These are phyloP conservation scores for Drosophila chauvacae DNA, from an alignment of 1,140 invertebrate species.

Conservation along the genomic window DNA sequence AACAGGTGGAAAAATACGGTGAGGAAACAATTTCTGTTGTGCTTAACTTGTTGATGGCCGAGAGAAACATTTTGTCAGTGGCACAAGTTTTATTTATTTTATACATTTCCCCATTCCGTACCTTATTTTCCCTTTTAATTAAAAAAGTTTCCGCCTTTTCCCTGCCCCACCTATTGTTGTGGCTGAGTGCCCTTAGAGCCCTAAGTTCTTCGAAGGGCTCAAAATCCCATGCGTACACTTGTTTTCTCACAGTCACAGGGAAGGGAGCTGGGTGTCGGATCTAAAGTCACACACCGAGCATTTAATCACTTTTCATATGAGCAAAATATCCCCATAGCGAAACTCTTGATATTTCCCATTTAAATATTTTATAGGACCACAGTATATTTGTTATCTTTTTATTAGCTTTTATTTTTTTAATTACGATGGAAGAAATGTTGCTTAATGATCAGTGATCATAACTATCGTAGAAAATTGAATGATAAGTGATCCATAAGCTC, in stretches of 20 bases:
- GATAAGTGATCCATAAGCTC: no score
- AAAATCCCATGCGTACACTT: slow-evolving; percentile 18
- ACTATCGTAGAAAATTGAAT: no score
- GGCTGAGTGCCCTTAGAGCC: slow-evolving; percentile 30
- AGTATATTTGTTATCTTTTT: no score
- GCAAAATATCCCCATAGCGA: neutral
- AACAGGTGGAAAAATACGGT: slow-evolving; percentile 38
- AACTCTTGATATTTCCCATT: neutral
- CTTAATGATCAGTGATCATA: no score
- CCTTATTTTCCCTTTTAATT: slow-evolving; percentile 56
- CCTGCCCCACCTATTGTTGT: slow-evolving; percentile 36
- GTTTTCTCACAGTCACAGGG: neutral
- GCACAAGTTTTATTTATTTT: slow-evolving; percentile 47
- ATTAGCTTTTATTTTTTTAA: no score
- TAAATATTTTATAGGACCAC: no score
- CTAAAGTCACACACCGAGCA: neutral
- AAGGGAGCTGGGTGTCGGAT: neutral
- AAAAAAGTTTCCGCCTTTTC: slow-evolving; percentile 57
- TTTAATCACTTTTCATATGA: slow-evolving; percentile 13
- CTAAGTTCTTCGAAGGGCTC: slow-evolving; percentile 23
- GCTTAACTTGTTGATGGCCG: slow-evolving; percentile 51
- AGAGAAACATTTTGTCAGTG: slow-evolving; percentile 50
- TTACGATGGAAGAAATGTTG: no score
- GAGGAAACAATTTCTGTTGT: slow-evolving; percentile 33
- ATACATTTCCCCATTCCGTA: slow-evolving; percentile 19